phyloP scores from a whole-genome alignment of 2,888 invertebrate genomes.

The Morpho deidamia region DNA sequence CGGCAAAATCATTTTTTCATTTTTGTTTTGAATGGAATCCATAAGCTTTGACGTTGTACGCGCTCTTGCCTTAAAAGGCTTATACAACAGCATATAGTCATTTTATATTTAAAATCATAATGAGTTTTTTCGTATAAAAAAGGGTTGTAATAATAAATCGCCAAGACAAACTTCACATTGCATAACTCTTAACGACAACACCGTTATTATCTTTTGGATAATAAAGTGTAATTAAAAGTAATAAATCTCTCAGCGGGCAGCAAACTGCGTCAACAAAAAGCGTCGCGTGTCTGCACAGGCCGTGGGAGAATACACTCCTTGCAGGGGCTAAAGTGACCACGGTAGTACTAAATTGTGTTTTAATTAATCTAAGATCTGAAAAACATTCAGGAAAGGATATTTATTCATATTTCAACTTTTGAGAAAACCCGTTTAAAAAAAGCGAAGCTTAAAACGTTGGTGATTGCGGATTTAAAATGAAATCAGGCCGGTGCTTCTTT shows the following conservation, averaged over 20 bases:
- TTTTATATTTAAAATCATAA: too few species aligned
- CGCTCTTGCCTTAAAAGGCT: too few species aligned
- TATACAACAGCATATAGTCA: too few species aligned
- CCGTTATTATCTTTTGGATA: conserved; percentile 42
- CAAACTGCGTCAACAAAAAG: conserved; percentile 66
- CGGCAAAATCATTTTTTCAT: too few species aligned
- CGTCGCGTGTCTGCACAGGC: conserved; percentile 42
- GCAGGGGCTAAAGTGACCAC: conserved; percentile 7
- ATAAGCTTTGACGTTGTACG: too few species aligned
- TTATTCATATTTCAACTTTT: neutral
- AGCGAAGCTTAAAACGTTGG: too few species aligned
- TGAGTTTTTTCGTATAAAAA: too few species aligned
- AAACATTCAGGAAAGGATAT: neutral
- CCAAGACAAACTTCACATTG: conserved; percentile 36
- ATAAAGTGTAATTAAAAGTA: conserved; percentile 78
- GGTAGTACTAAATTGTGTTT: conserved; percentile 15
- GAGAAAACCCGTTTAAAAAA: too few species aligned
- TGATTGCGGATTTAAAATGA: too few species aligned
- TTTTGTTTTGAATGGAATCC: too few species aligned
- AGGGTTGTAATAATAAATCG: conserved; percentile 24
- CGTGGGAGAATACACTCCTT: conserved; percentile 11
- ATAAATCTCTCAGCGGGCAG: conserved; percentile 76
- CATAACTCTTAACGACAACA: too few species aligned
- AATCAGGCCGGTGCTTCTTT: too few species aligned
- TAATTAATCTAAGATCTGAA: conserved; percentile 10